Conservation (phyloP, 2,888 invertebrate species). For the Oithona nana region DNA sequence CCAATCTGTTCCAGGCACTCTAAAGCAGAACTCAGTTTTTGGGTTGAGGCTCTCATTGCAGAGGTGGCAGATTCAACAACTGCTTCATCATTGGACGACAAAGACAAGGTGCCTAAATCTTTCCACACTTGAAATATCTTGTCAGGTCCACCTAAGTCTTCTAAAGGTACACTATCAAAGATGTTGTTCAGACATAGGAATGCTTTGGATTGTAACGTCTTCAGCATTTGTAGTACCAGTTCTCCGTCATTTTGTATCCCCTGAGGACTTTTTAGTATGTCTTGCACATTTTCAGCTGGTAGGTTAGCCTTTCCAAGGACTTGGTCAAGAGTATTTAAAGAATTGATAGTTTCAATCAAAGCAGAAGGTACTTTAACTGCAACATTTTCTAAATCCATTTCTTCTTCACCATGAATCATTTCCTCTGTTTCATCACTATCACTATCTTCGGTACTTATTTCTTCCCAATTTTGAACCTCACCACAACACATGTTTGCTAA, state of each 20-base stretch:
- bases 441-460: constrained; percentile 19
- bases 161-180: constrained; percentile 39
- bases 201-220: constrained; percentile 40
- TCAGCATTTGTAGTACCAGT: constrained; percentile 18
- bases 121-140: constrained; percentile 37
- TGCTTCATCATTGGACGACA: constrained; percentile 21
- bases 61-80: constrained; percentile 49
- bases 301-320: constrained; percentile 36
- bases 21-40: constrained; percentile 39
- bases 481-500: constrained; percentile 47
- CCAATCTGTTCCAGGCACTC: constrained; percentile 22
- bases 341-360: constrained; percentile 36
- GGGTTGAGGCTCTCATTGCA: constrained; percentile 50
- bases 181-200: constrained; percentile 50
- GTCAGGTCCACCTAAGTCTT: constrained; percentile 41
- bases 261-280: constrained; percentile 36
- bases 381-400: background rate
- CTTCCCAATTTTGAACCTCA: constrained; percentile 32
- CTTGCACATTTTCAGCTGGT: constrained; percentile 36
- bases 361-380: background rate
- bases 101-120: constrained; percentile 38
- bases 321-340: constrained; percentile 39
- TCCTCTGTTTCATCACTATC: constrained; percentile 24
- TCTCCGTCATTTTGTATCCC: constrained; percentile 20
- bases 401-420: constrained; percentile 18